Conservation (phyloP, 2,888 invertebrate species). For the Lordiphosa fenestrarum region DNA sequence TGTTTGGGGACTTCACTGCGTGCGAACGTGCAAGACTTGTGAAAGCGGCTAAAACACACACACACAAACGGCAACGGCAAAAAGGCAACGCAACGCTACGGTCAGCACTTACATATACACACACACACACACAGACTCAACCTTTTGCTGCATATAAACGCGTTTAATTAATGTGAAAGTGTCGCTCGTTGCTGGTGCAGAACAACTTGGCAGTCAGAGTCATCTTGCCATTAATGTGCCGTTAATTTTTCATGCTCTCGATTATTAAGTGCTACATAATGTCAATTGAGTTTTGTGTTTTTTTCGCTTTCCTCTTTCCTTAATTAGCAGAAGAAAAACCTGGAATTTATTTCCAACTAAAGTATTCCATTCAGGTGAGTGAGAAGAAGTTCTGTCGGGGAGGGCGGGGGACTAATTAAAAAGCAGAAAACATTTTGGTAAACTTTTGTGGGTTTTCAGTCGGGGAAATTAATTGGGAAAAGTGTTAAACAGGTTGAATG, state of each 20-base stretch:
- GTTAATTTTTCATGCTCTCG: conserved; percentile 47
- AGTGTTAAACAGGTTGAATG: no score
- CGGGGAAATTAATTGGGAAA: no score
- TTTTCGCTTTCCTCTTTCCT: conserved; percentile 1
- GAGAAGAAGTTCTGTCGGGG: no score
- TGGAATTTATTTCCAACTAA: no score
- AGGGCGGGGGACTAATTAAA: no score
- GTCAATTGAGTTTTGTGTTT: conserved; percentile 39
- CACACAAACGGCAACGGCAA: neutral
- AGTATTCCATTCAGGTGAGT: no score
- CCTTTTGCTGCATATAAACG: conserved; percentile 56
- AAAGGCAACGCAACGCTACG: conserved; percentile 35
- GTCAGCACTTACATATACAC: conserved; percentile 27
- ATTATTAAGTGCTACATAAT: conserved; percentile 55
- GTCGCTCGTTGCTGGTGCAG: conserved; percentile 38
- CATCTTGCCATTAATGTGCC: conserved; percentile 54
- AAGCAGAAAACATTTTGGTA: no score
- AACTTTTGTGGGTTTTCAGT: no score
- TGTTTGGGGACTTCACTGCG: conserved; percentile 71
- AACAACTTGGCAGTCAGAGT: conserved; percentile 19
- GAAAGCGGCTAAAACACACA: conserved; percentile 18
- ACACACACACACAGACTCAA: conserved; percentile 6
- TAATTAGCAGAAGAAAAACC: neutral
- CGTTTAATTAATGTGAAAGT: conserved; percentile 74
- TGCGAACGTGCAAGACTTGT: conserved; percentile 61